Evolutionary conservation across 2,113 vertebrate species (phyloP).

Genomic region (Numida meleagris): DNA sequence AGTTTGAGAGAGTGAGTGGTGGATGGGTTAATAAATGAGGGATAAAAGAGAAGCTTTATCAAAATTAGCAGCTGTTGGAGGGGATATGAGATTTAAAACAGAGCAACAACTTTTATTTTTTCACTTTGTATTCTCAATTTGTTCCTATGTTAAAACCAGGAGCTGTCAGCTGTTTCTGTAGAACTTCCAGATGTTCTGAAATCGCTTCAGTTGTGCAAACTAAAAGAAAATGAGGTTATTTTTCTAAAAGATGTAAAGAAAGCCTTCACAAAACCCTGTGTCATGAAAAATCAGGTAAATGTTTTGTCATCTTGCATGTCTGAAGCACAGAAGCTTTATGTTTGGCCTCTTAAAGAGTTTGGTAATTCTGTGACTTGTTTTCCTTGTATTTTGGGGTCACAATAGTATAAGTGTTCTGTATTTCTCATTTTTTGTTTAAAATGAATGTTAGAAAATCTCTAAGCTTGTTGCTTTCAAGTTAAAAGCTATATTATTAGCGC

Average conservation of each 20-base stretch:
- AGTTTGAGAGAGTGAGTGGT: background rate
- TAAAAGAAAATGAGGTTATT: conserved; percentile 92
- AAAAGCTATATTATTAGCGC: background rate
- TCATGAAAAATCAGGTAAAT: conserved; percentile 71
- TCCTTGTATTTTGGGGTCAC: background rate
- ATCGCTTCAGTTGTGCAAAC: conserved; percentile 84
- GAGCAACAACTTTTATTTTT: background rate
- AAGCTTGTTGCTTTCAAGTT: background rate
- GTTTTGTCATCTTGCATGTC: background rate
- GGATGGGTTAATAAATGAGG: background rate
- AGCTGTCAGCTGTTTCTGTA: conserved; percentile 81
- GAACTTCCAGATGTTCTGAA: conserved; percentile 90
- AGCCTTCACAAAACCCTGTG: conserved; percentile 68
- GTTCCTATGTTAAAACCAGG: conserved; percentile 70
- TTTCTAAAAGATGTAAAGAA: conserved; percentile 87
- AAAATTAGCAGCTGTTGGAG: background rate
- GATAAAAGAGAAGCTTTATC: background rate
- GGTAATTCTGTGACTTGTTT: background rate
- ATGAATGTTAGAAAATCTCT: background rate
- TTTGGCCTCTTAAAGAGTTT: background rate
- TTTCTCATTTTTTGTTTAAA: background rate
- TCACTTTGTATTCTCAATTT: background rate
- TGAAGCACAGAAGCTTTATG: background rate
- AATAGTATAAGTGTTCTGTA: background rate
- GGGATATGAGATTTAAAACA: background rate